Evolutionary conservation across 2,888 invertebrate species (phyloP).

Genomic region (Bombylius major): DNA sequence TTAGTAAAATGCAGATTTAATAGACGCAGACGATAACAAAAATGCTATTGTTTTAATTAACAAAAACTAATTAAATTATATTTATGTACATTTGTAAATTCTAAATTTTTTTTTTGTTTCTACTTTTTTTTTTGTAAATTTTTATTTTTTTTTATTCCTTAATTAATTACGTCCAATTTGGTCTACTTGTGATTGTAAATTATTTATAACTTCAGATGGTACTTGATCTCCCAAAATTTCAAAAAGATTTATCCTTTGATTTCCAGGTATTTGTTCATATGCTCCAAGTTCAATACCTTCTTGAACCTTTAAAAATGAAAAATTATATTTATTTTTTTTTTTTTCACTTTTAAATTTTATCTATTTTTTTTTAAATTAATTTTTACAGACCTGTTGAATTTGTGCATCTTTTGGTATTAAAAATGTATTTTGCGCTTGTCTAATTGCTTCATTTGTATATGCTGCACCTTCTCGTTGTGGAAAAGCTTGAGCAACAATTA

Average conservation of each 20-base stretch:
- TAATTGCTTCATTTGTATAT: slow-evolving; percentile 75
- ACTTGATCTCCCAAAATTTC: slow-evolving; percentile 76
- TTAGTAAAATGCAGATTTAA: no score
- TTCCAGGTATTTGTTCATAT: slow-evolving; percentile 74
- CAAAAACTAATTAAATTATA: no score
- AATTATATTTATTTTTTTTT: neutral
- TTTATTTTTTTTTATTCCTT: neutral
- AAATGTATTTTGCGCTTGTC: slow-evolving; percentile 73
- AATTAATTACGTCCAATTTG: slow-evolving; percentile 58
- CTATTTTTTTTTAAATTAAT: neutral
- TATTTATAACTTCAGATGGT: slow-evolving; percentile 77
- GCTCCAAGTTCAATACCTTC: slow-evolving; percentile 78
- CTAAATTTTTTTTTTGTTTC: no score
- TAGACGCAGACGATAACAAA: no score
- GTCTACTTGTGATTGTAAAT: slow-evolving; percentile 74
- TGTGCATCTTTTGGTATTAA: slow-evolving; percentile 76
- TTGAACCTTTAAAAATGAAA: slow-evolving; percentile 44
- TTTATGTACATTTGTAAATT: no score
- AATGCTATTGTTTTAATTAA: no score
- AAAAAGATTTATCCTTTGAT: slow-evolving; percentile 71
- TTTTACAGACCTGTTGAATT: slow-evolving; percentile 57
- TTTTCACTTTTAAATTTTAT: neutral
- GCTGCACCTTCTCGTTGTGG: slow-evolving; percentile 70
- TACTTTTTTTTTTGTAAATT: neutral
- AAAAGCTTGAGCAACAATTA: slow-evolving; percentile 42